Conservation (phyloP, 92 coral and sea anemone genomes). For the Zoanthus solanderi region DNA sequence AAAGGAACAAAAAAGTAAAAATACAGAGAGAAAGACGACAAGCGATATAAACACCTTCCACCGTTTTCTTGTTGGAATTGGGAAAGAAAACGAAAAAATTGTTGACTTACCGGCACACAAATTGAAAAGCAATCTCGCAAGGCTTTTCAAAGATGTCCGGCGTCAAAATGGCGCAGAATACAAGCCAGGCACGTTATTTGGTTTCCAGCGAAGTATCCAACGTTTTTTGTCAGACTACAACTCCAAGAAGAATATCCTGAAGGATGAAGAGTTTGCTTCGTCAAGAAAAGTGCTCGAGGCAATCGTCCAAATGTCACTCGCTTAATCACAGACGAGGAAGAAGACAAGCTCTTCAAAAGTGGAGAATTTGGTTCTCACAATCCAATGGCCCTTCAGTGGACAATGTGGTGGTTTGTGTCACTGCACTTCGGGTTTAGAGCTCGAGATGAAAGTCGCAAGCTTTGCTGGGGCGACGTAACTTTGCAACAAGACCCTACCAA, state of each 20-base stretch:
- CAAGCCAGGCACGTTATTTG: slow-evolving; percentile 52
- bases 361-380: slow-evolving; percentile 53
- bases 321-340: slow-evolving; percentile 53
- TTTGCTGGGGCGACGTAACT: slow-evolving; percentile 45
- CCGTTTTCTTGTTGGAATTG: slow-evolving; percentile 62
- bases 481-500: slow-evolving; percentile 39
- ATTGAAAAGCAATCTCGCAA: slow-evolving; percentile 44
- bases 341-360: slow-evolving; percentile 49
- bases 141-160: slow-evolving; percentile 58
- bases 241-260: slow-evolving; percentile 62
- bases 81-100: not conserved
- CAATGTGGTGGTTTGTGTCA: slow-evolving; percentile 64
- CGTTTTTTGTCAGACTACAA: slow-evolving; percentile 46
- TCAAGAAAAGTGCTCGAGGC: slow-evolving; percentile 64
- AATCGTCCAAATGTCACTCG: slow-evolving; percentile 61
- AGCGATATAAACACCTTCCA: slow-evolving; percentile 41
- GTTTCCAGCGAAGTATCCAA: slow-evolving; percentile 61
- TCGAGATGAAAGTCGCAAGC: slow-evolving; percentile 62
- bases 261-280: slow-evolving; percentile 62
- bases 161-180: slow-evolving; percentile 56
- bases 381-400: slow-evolving; percentile 62
- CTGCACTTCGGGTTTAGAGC: slow-evolving; percentile 63
- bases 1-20: too few species aligned
- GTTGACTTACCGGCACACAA: slow-evolving; percentile 61
- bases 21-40: too few species aligned